Evolutionary conservation across 2,888 invertebrate genomes (phyloP).

Genomic region (Apodemia hepburni): DNA sequence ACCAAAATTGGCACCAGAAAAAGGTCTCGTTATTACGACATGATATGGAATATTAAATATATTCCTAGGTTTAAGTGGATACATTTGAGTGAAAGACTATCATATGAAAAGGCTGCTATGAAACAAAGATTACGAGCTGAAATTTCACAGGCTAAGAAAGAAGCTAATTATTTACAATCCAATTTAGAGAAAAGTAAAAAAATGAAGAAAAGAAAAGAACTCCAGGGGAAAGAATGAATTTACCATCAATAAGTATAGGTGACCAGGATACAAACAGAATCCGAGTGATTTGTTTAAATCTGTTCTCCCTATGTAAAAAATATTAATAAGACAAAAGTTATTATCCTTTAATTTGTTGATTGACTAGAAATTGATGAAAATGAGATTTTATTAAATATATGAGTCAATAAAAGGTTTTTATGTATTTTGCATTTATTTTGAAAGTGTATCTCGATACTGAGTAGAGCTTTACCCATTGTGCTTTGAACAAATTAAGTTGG

Average conservation of each 20-base stretch:
- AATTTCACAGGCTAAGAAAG: conserved; percentile 94
- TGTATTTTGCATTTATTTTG: too few relatives aligned
- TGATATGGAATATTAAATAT: conserved; percentile 98
- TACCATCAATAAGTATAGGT: conserved; percentile 12
- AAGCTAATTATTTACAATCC: conserved; percentile 91
- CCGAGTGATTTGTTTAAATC: too few relatives aligned
- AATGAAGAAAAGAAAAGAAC: conserved; percentile 70
- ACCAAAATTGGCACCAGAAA: conserved; percentile 92
- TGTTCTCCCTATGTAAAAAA: too few relatives aligned
- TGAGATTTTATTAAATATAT: too few relatives aligned
- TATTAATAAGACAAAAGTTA: too few relatives aligned
- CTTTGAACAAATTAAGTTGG: too few relatives aligned
- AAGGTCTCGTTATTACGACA: conserved; percentile 92
- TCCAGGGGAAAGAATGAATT: conserved; percentile 18
- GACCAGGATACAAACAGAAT: too few relatives aligned
- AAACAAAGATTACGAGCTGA: conserved; percentile 92
- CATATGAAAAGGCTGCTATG: conserved; percentile 94
- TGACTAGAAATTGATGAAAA: too few relatives aligned
- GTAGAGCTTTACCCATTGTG: too few relatives aligned
- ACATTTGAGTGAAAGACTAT: conserved; percentile 95
- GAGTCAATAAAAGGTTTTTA: too few relatives aligned
- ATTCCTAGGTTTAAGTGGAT: conserved; percentile 97
- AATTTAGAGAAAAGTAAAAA: conserved; percentile 90
- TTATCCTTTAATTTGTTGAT: too few relatives aligned
- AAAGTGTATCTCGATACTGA: too few relatives aligned